A percentile compares a stretch with the other conserved stretches of the same genome.
Evolutionary conservation across 2,888 invertebrate genomes (phyloP).

Genomic region (Tyria jacobaeae): DNA sequence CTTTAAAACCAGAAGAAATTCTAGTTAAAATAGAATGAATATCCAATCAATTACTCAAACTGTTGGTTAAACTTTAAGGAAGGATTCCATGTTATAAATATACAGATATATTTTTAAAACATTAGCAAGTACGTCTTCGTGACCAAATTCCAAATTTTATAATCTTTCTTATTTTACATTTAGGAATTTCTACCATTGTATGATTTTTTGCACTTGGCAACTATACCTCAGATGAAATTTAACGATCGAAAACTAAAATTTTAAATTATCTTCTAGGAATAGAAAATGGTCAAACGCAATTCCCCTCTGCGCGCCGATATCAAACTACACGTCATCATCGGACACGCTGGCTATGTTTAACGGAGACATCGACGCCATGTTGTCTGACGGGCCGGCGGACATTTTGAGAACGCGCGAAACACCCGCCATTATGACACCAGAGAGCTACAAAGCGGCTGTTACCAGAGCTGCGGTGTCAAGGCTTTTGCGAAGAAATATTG

Average conservation of each 20-base stretch:
- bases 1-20: no score
- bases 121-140: no score
- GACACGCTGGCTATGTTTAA: constrained; percentile 78
- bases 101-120: no score
- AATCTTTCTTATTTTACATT: background rate
- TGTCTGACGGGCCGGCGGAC: constrained; percentile 73
- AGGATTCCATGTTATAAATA: no score
- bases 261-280: constrained; percentile 83
- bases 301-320: constrained; percentile 88
- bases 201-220: background rate
- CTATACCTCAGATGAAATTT: background rate
- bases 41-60: no score
- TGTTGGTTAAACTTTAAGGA: no score
- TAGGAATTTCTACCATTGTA: background rate
- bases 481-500: constrained; percentile 69
- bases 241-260: background rate
- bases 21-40: no score
- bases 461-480: constrained; percentile 74
- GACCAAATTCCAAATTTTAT: no score
- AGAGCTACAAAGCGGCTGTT: constrained; percentile 78
- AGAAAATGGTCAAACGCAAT: constrained; percentile 96
- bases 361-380: constrained; percentile 81
- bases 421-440: constrained; percentile 78
- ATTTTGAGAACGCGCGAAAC: constrained; percentile 75
- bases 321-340: constrained; percentile 73